Evolutionary conservation across 2,113 vertebrate genomes (phyloP), one percentile per base, ranked within the genome.

Genomic region (Lophotis ruficrista): DNA sequence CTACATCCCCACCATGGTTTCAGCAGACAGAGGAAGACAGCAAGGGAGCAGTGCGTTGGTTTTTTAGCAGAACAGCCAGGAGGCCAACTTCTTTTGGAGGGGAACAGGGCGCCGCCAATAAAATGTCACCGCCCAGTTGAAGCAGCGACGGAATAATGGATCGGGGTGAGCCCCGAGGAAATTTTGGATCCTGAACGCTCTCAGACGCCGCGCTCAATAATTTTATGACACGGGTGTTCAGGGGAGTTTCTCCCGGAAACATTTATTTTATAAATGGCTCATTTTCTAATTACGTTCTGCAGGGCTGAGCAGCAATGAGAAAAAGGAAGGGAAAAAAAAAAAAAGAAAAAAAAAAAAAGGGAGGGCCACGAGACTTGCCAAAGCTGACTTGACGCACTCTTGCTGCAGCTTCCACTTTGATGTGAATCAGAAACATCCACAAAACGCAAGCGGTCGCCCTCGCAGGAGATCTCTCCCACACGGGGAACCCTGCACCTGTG

Each of bases 261-360:
- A 91, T 96, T 94, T 95, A 83, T 82, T 95, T 96, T 96, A 93
- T 91, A 93, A 95, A 94, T 94, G 94, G 89, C 82, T 96, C 87
- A 23, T 94, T 97, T 95, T 94, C 89, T 97, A 96, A 96, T 97
- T 94, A 79, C 83, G n/a, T 94, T 96, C 87, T 93, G 75, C 64
- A 75, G 71, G 50, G 81, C 50, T 90, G 87, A 95, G 79, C 17
- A 78, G 91, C 68, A 91, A 84, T 33, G 51, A 89, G 91, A 89
- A 87, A 78, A 93, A 76, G 53, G 57, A 93, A 64, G 18, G 78
- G 25, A 3, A 8, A 7, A 12, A 47, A 23, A 33, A 9, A 15
- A 41, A 25, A 31, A 12, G 17, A 31, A 9, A 25, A 61, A 56
- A 48, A 11, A 31, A 38, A 27, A 64, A 78, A 79, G 51, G 65